Conservation (phyloP, 2,797 vertebrate species). For the Pelobates cultripes region DNA sequence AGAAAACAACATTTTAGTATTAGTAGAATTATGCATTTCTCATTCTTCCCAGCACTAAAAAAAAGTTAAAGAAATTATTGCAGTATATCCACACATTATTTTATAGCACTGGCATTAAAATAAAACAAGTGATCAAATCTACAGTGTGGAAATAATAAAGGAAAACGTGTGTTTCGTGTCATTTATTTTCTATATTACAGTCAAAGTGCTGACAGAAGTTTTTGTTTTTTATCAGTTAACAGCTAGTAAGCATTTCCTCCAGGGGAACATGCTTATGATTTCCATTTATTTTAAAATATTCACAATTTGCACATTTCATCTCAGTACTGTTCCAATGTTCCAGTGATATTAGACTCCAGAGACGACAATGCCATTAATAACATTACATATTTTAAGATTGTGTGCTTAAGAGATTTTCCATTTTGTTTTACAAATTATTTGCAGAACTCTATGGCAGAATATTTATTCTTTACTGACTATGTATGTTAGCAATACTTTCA, state of each 20-base stretch:
- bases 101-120: too few relatives aligned
- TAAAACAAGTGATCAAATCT: neutral
- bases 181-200: neutral
- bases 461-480: slow-evolving; percentile 25
- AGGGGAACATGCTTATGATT: slow-evolving; percentile 28
- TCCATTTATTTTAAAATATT: slow-evolving; percentile 17
- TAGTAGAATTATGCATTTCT: too few relatives aligned
- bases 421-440: slow-evolving; percentile 27
- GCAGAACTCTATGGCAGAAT: slow-evolving; percentile 11
- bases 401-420: slow-evolving; percentile 13
- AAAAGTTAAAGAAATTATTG: neutral
- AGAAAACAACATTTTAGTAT: too few relatives aligned
- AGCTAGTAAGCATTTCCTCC: slow-evolving; percentile 3
- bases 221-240: slow-evolving; percentile 26
- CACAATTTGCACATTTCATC: slow-evolving; percentile 7
- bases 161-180: neutral
- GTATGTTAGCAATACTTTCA: slow-evolving; percentile 5
- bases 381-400: slow-evolving; percentile 34
- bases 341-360: slow-evolving; percentile 38
- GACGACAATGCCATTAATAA: slow-evolving; percentile 32
- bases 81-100: neutral
- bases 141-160: neutral
- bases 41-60: neutral
- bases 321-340: slow-evolving; percentile 1
- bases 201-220: neutral